A percentile compares a stretch with the other conserved stretches of the same genome.
phyloP scores from a whole-genome alignment of 1,140 invertebrate species.

The Brevipalpus yothersi region DNA sequence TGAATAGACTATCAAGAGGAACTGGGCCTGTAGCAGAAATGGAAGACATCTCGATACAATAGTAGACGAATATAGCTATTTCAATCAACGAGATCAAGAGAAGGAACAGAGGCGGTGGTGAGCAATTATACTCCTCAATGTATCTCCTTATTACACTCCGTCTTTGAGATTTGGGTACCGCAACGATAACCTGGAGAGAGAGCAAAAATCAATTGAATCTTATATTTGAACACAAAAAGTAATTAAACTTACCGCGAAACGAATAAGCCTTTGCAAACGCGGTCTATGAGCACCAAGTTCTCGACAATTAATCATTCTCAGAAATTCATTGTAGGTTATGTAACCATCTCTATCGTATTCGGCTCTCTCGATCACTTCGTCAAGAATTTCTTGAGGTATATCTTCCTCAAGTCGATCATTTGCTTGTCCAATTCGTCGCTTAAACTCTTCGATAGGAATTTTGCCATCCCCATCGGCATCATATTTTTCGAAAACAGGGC shows the following conservation, averaged over 20 bases:
- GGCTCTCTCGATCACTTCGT: slow-evolving; percentile 37
- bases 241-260: slow-evolving; percentile 6
- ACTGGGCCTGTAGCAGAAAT: slow-evolving; percentile 25
- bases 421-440: slow-evolving; percentile 32
- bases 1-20: slow-evolving; percentile 43
- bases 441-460: slow-evolving; percentile 40
- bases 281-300: slow-evolving; percentile 6
- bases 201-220: neutral
- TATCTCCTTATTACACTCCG: slow-evolving; percentile 29
- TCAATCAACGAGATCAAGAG: slow-evolving; percentile 24
- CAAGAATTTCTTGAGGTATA: slow-evolving; percentile 40
- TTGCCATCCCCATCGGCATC: slow-evolving; percentile 43
- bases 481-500: slow-evolving; percentile 26
- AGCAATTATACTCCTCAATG: slow-evolving; percentile 56
- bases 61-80: slow-evolving; percentile 23
- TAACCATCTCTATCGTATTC: slow-evolving; percentile 44
- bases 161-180: slow-evolving; percentile 30
- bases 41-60: slow-evolving; percentile 19
- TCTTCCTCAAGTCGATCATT: slow-evolving; percentile 32
- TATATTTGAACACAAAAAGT: neutral
- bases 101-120: slow-evolving; percentile 60
- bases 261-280: slow-evolving; percentile 11
- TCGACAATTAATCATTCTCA: slow-evolving; percentile 33
- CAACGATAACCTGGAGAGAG: neutral
- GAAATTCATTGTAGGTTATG: slow-evolving; percentile 49